Conservation (phyloP, 2,797 vertebrate species). For the Poecilia wingei region DNA sequence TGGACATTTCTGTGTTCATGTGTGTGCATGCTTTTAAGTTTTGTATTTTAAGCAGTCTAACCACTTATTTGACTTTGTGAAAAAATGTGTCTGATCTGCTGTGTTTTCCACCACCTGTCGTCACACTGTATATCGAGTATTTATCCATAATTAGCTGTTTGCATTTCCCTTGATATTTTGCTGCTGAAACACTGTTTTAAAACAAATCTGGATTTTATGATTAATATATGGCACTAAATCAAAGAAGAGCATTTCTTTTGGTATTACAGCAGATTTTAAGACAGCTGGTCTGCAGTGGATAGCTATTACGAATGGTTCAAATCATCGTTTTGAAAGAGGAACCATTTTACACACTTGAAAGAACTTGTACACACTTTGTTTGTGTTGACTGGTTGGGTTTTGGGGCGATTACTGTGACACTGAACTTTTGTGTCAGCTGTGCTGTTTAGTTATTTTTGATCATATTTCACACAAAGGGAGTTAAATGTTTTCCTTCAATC, state of each 20-base stretch:
- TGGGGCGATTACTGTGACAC: constrained; percentile 6
- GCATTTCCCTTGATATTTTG: constrained; percentile 14
- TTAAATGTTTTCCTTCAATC: constrained; percentile 29
- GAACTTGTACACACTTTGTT: constrained; percentile 16
- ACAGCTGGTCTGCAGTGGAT: constrained; percentile 76
- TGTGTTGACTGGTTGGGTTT: constrained; percentile 29
- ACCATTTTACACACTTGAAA: constrained; percentile 24
- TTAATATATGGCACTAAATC: constrained; percentile 39
- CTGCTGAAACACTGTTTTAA: constrained; percentile 25
- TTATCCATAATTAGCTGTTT: constrained; percentile 39
- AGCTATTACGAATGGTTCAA: constrained; percentile 36
- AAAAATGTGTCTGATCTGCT: constrained; percentile 43
- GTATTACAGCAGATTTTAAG: constrained; percentile 48
- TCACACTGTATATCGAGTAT: constrained; percentile 49
- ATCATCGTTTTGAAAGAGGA: constrained; percentile 28
- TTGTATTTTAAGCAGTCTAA: constrained; percentile 45
- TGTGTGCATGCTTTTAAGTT: constrained; percentile 71
- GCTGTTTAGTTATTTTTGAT: constrained; percentile 10
- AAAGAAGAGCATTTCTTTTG: constrained; percentile 25
- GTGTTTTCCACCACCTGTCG: constrained; percentile 38
- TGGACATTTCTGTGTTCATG: constrained; percentile 38
- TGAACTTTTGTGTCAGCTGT: constrained; percentile 27
- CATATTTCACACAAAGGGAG: constrained; percentile 59
- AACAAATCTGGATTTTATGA: constrained; percentile 28
- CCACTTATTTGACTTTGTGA: constrained; percentile 44